Percentiles rank a stretch among this genome's conserved stretches.
Conservation (phyloP, 2,113 vertebrate species). For the Notiomystis cincta region DNA sequence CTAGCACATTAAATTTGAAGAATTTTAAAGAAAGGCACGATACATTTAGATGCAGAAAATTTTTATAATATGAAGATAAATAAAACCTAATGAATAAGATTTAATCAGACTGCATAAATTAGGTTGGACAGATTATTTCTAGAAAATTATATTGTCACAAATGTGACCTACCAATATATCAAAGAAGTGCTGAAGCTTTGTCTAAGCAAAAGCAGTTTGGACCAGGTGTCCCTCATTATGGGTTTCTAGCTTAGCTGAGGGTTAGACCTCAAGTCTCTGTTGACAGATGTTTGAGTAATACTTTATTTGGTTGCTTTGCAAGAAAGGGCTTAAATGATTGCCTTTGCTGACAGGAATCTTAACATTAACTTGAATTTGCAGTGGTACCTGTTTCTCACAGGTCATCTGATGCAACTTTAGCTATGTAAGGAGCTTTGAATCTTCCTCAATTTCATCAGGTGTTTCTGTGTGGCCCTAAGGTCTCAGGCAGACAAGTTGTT, state of each 20-base stretch:
- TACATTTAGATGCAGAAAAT: neutral
- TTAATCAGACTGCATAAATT: neutral
- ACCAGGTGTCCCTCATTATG: slow-evolving; percentile 32
- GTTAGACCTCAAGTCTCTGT: neutral
- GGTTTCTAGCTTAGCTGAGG: neutral
- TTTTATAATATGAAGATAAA: neutral
- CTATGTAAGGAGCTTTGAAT: neutral
- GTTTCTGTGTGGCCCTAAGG: neutral
- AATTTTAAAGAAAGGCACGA: neutral
- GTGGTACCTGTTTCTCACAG: neutral
- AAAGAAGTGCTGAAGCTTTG: neutral
- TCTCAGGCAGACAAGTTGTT: neutral
- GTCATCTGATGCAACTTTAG: neutral
- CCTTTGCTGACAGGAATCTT: slow-evolving; percentile 33
- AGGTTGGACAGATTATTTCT: neutral
- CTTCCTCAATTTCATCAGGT: neutral
- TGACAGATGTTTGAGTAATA: slow-evolving; percentile 44
- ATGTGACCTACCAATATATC: neutral
- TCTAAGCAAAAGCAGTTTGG: neutral
- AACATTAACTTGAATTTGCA: neutral
- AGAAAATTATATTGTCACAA: neutral
- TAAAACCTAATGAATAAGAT: neutral
- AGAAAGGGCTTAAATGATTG: neutral
- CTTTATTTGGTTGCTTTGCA: slow-evolving; percentile 2
- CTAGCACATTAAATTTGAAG: neutral